Conservation (phyloP, 2,888 invertebrate species). For the Eupithecia dodoneata region DNA sequence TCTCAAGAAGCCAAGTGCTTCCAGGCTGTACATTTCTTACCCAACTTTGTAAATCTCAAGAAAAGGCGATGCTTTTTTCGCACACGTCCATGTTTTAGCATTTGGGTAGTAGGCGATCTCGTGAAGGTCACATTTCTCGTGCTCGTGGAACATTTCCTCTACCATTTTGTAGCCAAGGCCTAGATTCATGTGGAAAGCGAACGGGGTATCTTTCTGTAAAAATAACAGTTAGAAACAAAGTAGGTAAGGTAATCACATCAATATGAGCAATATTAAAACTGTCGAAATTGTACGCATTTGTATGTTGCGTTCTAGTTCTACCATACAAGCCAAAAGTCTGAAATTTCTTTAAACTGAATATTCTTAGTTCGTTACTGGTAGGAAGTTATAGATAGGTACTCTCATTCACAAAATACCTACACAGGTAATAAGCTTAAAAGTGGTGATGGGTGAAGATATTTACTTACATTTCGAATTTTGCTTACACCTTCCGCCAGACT, state of each 20-base stretch:
- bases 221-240: not conserved
- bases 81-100: slow-evolving; percentile 80
- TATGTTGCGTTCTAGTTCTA: too few relatives aligned
- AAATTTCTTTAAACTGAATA: too few relatives aligned
- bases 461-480: slow-evolving; percentile 72
- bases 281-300: too few relatives aligned
- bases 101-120: slow-evolving; percentile 84
- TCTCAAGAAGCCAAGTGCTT: too few relatives aligned
- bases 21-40: slow-evolving; percentile 55
- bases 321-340: too few relatives aligned
- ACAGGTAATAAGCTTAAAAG: too few relatives aligned
- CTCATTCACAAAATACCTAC: too few relatives aligned
- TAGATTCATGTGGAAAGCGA: slow-evolving; percentile 86
- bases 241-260: too few relatives aligned
- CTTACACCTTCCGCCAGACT: slow-evolving; percentile 84
- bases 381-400: too few relatives aligned
- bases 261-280: too few relatives aligned
- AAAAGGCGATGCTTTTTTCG: slow-evolving; percentile 83
- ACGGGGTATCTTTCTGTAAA: slow-evolving; percentile 75
- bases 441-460: too few relatives aligned
- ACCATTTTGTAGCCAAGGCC: slow-evolving; percentile 85
- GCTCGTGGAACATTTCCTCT: slow-evolving; percentile 85
- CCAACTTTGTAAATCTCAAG: slow-evolving; percentile 85
- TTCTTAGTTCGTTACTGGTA: too few relatives aligned
- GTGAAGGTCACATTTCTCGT: slow-evolving; percentile 87